Evolutionary conservation across 2,113 vertebrate genomes (phyloP).

Genomic region (Formicarius rufipectus): DNA sequence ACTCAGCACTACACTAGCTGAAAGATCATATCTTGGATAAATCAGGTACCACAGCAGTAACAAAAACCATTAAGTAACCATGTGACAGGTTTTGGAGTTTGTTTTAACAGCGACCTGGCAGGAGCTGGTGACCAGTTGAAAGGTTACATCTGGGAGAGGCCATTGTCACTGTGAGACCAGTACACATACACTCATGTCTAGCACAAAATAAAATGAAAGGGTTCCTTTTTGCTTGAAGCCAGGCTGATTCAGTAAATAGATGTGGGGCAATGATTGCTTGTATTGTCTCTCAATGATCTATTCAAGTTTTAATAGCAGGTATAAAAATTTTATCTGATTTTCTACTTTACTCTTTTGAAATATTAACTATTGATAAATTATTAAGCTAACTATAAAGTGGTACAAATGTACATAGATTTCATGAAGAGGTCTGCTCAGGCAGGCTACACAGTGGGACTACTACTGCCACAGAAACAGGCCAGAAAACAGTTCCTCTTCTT

Average conservation of each 20-base stretch:
- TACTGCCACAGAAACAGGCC: not conserved
- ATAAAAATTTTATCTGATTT: conserved; percentile 78
- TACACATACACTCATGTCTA: not conserved
- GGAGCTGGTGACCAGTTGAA: not conserved
- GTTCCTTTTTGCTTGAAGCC: not conserved
- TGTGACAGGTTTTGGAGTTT: not conserved
- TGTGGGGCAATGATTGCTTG: not conserved
- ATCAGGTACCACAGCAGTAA: not conserved
- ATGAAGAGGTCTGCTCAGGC: conserved; percentile 21
- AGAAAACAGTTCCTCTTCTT: not conserved
- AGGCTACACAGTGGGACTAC: not conserved
- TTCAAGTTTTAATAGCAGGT: conserved; percentile 70
- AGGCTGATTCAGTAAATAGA: not conserved
- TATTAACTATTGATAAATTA: conserved; percentile 78
- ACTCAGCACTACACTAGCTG: not conserved
- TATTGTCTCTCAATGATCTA: conserved; percentile 26
- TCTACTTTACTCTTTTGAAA: conserved; percentile 75
- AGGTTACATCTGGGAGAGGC: not conserved
- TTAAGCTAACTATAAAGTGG: conserved; percentile 73
- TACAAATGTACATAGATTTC: conserved; percentile 68
- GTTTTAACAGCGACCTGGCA: not conserved
- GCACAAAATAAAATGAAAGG: not conserved
- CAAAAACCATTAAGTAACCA: not conserved
- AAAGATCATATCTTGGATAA: not conserved
- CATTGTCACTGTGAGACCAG: not conserved